Base-by-base conservation (phyloP, 1,140 invertebrate species). In the Dysdera silvatica region DNA sequence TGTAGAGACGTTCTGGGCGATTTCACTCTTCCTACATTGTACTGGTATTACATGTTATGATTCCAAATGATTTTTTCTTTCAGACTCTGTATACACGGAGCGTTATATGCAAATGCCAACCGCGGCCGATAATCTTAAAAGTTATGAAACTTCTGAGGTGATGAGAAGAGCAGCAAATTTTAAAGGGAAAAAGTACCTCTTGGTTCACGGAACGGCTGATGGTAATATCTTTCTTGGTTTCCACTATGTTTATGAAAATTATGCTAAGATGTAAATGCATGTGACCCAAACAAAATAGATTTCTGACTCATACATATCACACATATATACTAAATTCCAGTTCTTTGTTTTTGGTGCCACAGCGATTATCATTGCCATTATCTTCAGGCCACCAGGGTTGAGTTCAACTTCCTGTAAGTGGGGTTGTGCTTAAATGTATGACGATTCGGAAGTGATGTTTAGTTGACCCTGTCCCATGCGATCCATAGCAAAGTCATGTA, bases 41-140 rank as follows among this genome's bases (percentile, higher is more conserved):
- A n/a, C n/a, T n/a, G n/a, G n/a, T n/a, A n/a, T n/a, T 45, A 7
- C 18, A 3, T 20, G 24, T 3, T 7, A 45, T 45, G 18, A 45
- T n/a, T n/a, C 35, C 18, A 3, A 16, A 29, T 26, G 28, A 6
- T 33, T 7, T 53, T 29, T 47, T 23, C 47, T 43, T 33, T 51
- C 71, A 96, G 93, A 96, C 80, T 91, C 91, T 28, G 89, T 88
- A 5, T 95, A 95, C 74, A 86, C 92, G 45, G 93, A 96, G 73
- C 80, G 90, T n/a, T 94, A 92, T 74, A 90, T 96, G 87, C 91
- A 91, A 16, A 82, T 86, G 20, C 89, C 91, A 16, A 90, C 89
- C 71, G 37, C 59, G 12, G 60, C 67, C 12, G 87, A 89, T 57
- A 95, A 95, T 77, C 89, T 89, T 72, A 84, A 88, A 69, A 91